Conservation (phyloP, 2,797 vertebrate species). For the Antennarius maculatus region DNA sequence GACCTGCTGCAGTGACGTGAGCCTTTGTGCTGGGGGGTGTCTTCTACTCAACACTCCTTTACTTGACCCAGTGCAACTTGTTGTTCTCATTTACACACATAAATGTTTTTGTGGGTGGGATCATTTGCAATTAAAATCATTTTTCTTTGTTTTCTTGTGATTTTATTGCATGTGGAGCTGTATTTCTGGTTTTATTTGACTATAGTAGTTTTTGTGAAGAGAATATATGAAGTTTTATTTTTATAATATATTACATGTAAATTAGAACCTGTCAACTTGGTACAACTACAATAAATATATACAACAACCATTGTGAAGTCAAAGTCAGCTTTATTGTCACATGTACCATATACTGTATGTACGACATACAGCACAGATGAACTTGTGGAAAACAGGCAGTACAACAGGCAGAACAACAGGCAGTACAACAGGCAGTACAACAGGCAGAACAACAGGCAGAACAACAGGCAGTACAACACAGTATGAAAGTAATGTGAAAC, state of each 20-base stretch:
- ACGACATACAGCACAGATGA: too few relatives aligned
- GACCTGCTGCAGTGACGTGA: conserved; percentile 4
- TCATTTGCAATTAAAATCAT: conserved; percentile 9
- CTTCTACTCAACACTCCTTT: conserved; percentile 26
- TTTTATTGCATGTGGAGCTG: conserved; percentile 12
- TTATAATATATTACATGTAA: conserved; percentile 16
- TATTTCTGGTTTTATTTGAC: conserved; percentile 4
- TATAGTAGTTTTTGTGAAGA: conserved; percentile 11
- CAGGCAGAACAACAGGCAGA: too few relatives aligned
- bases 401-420: too few relatives aligned
- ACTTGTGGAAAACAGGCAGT: too few relatives aligned
- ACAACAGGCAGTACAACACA: too few relatives aligned
- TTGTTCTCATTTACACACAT: conserved; percentile 10
- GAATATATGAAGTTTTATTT: conserved; percentile 3
- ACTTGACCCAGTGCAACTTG: conserved; percentile 24
- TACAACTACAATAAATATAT: too few relatives aligned
- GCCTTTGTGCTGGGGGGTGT: not conserved
- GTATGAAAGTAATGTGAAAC: too few relatives aligned
- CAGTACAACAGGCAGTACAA: too few relatives aligned
- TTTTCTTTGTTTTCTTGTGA: conserved; percentile 1
- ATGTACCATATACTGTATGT: too few relatives aligned
- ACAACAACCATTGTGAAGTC: too few relatives aligned
- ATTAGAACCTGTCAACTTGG: too few relatives aligned
- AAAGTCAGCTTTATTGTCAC: too few relatives aligned
- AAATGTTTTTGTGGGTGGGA: conserved; percentile 5